Conservation (phyloP, 2,797 vertebrate species). For the Sebastes iracundus region DNA sequence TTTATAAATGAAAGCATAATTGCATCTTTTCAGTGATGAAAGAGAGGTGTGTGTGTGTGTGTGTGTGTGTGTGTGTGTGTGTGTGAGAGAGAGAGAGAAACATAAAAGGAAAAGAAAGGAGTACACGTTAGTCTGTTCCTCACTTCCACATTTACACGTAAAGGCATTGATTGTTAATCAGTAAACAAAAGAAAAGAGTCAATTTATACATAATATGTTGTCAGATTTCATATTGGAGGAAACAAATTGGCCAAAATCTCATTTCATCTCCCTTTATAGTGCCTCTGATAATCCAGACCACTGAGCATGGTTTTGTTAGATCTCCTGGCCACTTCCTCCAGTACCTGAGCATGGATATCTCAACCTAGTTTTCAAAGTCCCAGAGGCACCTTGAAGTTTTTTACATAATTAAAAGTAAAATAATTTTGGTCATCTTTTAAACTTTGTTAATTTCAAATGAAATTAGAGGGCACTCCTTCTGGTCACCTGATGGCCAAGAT, state of each 20-base stretch:
- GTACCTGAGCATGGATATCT: not conserved
- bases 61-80: not conserved
- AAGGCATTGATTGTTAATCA: not conserved
- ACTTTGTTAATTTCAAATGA: not conserved
- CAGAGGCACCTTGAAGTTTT: not conserved
- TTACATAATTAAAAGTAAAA: slow-evolving; percentile 6
- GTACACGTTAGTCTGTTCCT: not conserved
- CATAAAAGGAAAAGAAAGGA: not conserved
- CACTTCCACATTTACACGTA: not conserved
- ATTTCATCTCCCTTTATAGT: not conserved
- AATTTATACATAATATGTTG: not conserved
- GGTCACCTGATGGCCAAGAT: not conserved
- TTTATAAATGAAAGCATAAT: slow-evolving; percentile 32
- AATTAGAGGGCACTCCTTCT: not conserved
- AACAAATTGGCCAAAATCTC: not conserved
- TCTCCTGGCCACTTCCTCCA: not conserved
- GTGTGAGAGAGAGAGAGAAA: not conserved
- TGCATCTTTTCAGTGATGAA: slow-evolving; percentile 4
- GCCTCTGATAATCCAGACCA: not conserved
- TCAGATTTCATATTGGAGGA: not conserved
- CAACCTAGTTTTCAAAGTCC: not conserved
- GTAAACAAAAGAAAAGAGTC: not conserved
- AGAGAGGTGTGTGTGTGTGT: not conserved
- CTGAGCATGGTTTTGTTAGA: not conserved
- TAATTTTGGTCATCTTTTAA: not conserved